Percentiles rank a stretch among this genome's conserved stretches.
phyloP scores from a whole-genome alignment of 2,888 invertebrate genomes.

The Pristionchus maxplancki region DNA sequence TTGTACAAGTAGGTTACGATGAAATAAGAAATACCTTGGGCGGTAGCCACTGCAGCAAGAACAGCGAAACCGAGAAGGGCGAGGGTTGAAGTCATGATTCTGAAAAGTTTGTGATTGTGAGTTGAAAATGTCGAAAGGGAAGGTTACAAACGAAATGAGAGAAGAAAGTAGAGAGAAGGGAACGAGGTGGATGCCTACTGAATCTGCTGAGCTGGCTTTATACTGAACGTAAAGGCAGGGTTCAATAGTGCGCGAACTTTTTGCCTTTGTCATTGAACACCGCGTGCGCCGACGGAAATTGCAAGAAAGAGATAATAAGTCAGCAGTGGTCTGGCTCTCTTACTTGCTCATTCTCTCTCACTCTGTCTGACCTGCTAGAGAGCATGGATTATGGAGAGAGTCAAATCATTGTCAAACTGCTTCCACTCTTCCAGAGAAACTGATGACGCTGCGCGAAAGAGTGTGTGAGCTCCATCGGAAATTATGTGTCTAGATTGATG shows the following conservation, averaged over 20 bases:
- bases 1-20: not conserved
- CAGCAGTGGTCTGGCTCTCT: not conserved
- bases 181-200: not conserved
- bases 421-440: slow-evolving; percentile 16
- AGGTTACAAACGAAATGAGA: not conserved
- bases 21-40: not conserved
- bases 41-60: not conserved
- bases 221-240: not conserved
- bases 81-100: not conserved
- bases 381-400: not conserved
- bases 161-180: not conserved
- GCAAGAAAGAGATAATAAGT: not conserved
- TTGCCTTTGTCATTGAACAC: not conserved
- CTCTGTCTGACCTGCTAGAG: not conserved
- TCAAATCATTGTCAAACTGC: not conserved
- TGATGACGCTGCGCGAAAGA: slow-evolving; percentile 29
- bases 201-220: not conserved
- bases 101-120: too few species aligned
- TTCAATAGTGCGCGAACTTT: not conserved
- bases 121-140: too few species aligned
- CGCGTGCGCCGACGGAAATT: not conserved
- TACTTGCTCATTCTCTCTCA: not conserved
- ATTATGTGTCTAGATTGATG: not conserved
- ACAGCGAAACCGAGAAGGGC: not conserved
- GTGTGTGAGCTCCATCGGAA: not conserved